Evolutionary conservation across 2,888 invertebrate species (phyloP), one percentile per base, ranked within the genome.

Genomic region (Stenchaetothrips biformis): DNA sequence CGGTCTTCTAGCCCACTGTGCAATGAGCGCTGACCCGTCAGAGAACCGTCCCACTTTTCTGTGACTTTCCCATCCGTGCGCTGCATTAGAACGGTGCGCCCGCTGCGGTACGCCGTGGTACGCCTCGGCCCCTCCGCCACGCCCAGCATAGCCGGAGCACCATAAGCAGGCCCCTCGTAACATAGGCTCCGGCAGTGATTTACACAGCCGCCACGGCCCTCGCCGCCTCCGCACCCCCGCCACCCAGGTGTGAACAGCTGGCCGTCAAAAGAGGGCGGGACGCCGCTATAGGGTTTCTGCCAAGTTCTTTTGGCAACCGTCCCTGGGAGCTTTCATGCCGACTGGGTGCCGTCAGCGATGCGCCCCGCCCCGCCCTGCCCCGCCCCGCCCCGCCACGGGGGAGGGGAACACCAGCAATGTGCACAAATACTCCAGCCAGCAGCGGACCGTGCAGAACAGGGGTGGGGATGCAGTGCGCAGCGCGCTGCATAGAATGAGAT

Each of bases 301-400:
- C 67, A 74, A 74, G 67, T 74, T 74, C 67, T 74, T 74, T 74
- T 74, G 67, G 67, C 67, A 74, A 21, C 67, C 67, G 25, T 74
- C 67, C 67, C 25, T 21, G 21, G 67, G 67, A 21, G 67, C 67
- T 74, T 74, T 74, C 67, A 74, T 74, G 67, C 67, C 67, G 67
- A 74, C 67, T 74, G 67, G 21, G 3, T 74, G 59, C 59, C 59
- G 59, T 25, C 67, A 37, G 37, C 37, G 37, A 1, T 37, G 4
- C 37, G 25, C 11, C 67, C 25, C 67, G 21, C 67, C 67, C 67
- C 21, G n/a, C 67, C 21, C 21, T n/a, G 62, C 16, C 7, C n/a
- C n/a, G n/a, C 62, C 67, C 67, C 21, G 21, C 62, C 16, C 53
- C 3, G 53, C 13, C 1, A 53, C 3, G 53, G 53, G 16, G 13